phyloP scores from a whole-genome alignment of 1,140 invertebrate genomes.

The Aphaenogaster rudis region DNA sequence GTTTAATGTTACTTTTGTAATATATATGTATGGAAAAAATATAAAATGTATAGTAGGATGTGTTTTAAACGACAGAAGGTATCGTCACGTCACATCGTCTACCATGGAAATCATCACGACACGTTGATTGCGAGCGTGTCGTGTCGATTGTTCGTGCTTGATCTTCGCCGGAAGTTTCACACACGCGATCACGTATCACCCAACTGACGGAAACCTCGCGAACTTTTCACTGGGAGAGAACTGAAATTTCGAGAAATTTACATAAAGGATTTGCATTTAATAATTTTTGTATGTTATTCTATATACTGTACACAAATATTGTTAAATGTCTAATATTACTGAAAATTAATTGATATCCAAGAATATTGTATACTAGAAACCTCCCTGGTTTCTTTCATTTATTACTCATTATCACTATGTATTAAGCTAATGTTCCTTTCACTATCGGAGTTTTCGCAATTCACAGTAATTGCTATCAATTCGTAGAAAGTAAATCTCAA shows the following conservation, averaged over 20 bases:
- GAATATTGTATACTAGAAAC: not conserved
- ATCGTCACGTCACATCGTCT: slow-evolving; percentile 47
- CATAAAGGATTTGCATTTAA: not conserved
- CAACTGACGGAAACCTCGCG: not conserved
- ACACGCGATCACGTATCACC: slow-evolving; percentile 59
- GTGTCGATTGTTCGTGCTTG: slow-evolving; percentile 42
- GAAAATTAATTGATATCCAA: not conserved
- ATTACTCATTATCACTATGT: not conserved
- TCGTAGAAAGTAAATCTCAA: slow-evolving; percentile 22
- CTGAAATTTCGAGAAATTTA: slow-evolving; percentile 5
- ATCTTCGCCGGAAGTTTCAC: slow-evolving; percentile 48
- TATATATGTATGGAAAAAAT: slow-evolving; percentile 1
- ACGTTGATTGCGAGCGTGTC: slow-evolving; percentile 47
- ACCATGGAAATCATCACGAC: slow-evolving; percentile 45
- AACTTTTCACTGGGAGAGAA: not conserved
- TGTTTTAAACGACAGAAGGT: slow-evolving; percentile 35
- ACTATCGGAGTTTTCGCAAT: not conserved
- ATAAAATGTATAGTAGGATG: not conserved
- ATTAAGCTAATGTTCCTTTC: not conserved
- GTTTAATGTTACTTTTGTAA: not conserved
- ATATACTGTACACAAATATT: not conserved
- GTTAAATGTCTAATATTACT: not conserved
- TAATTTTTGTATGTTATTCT: not conserved
- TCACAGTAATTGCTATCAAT: slow-evolving; percentile 31
- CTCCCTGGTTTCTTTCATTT: not conserved